A percentile compares a stretch with the other conserved stretches of the same genome.
Evolutionary conservation across 2,888 invertebrate genomes (phyloP).

Genomic region (Eupsilia transversa): DNA sequence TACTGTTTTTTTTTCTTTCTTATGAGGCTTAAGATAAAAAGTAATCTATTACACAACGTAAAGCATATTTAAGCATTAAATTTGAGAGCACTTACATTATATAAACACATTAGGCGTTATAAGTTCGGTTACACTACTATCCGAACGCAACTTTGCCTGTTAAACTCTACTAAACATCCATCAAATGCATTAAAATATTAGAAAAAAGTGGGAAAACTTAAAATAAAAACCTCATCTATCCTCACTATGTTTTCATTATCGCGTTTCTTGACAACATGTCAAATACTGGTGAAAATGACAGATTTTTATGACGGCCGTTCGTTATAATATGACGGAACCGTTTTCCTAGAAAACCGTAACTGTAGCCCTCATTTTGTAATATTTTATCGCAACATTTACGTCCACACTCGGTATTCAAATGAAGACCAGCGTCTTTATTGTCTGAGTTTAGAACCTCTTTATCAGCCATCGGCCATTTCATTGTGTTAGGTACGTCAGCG

Average conservation of each 20-base stretch:
- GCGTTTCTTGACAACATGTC: neutral
- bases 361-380: constrained; percentile 13
- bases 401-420: constrained; percentile 50
- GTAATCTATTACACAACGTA: neutral
- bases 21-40: neutral
- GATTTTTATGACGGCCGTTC: neutral
- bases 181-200: neutral
- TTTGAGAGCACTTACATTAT: neutral
- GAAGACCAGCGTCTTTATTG: constrained; percentile 45
- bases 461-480: constrained; percentile 45
- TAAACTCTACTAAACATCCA: neutral
- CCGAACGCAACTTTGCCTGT: no score
- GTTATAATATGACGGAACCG: neutral
- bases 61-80: neutral
- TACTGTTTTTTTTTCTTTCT: neutral
- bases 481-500: constrained; percentile 64
- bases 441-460: constrained; percentile 53
- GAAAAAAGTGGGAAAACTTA: neutral
- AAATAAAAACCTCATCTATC: neutral
- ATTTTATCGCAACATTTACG: constrained; percentile 44
- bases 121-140: no score
- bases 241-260: neutral
- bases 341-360: neutral
- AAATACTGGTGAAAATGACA: neutral
- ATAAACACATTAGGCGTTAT: neutral